Evolutionary conservation across 2,888 invertebrate species (phyloP), one percentile per base, ranked within the genome.

Genomic region (Pseudanteris insignis): DNA sequence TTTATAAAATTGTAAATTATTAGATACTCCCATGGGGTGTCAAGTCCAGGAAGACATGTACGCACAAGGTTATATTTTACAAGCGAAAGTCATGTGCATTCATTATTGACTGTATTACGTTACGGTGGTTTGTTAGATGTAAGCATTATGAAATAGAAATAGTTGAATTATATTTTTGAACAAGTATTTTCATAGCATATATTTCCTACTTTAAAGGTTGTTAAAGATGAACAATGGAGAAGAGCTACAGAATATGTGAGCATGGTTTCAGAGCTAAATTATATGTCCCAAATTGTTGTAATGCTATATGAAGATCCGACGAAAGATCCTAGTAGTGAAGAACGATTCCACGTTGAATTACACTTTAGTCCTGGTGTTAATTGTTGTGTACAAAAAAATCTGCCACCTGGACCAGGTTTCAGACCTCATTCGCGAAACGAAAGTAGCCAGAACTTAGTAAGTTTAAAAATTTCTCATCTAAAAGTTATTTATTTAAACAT

Each of bases 261-360:
- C 11, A 94, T 94, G 86, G 96, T 98, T 3, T 94, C 97, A 0
- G 99, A 99, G 81, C 86, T 99, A 18, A 99, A 99, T 83, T 99
- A 99, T 81, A 95, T 99, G 94, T 96, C 97, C 2, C 98, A 99
- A 81, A 93, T 99, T 55, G 97, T 97, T 1, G 94, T 99, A 14
- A 96, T 99, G 95, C 83, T 96, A 0, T 99, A 99, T 77, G 99
- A 99, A 82, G 99, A 99, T 81, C 97, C 95, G 3, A 96, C 93
- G 0, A 96, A 97, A 81, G 95, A 94, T 82, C 91, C 91, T 0
- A 87, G 86, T 43, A 94, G 94, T 0, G 94, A 94, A 75, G 93
- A 93, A 79, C 84, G 97, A 67, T 99, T 98, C 80, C 99, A 99
- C 80, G 94, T 99, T 40, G 99, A 99, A 82, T 83, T 99, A 7